Evolutionary conservation across 2,797 vertebrate genomes (phyloP).

Genomic region (Melanogrammus aeglefinus): DNA sequence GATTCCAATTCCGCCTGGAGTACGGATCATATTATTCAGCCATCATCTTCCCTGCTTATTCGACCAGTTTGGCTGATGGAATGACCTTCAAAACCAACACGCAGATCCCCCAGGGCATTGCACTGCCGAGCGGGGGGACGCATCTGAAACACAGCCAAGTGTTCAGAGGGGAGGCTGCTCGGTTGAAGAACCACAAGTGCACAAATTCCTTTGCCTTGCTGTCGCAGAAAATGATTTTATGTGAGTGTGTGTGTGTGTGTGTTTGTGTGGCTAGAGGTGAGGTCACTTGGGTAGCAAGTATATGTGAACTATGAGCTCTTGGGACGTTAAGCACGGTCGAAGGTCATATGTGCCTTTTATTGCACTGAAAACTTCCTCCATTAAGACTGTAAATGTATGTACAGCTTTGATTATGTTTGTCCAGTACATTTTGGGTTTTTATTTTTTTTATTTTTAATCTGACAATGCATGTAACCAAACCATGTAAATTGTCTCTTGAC

Average conservation of each 20-base stretch:
- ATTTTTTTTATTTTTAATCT: conserved; percentile 26
- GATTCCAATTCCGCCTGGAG: background rate
- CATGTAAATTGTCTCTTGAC: conserved; percentile 62
- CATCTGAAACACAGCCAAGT: background rate
- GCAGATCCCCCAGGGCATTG: background rate
- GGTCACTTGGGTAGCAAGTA: conserved; percentile 30
- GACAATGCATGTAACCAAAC: conserved; percentile 67
- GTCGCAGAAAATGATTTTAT: background rate
- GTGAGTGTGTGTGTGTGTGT: background rate
- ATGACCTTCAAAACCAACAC: background rate
- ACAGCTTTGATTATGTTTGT: conserved; percentile 44
- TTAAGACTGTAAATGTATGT: conserved; percentile 71
- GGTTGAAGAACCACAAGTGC: background rate
- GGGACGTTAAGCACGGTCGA: conserved; percentile 66
- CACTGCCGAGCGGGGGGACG: background rate
- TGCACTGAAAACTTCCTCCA: conserved; percentile 66
- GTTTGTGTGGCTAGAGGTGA: conserved; percentile 19
- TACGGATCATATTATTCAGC: background rate
- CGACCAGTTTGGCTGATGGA: background rate
- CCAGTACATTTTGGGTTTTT: background rate
- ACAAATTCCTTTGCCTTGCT: background rate
- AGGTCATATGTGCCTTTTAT: conserved; percentile 75
- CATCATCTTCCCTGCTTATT: background rate
- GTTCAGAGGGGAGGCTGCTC: background rate
- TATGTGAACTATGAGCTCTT: conserved; percentile 41